These are phyloP conservation scores for Drepanosiphum platanoidis DNA, from an alignment of 2,888 invertebrate genomes.

Conservation along the genomic window DNA sequence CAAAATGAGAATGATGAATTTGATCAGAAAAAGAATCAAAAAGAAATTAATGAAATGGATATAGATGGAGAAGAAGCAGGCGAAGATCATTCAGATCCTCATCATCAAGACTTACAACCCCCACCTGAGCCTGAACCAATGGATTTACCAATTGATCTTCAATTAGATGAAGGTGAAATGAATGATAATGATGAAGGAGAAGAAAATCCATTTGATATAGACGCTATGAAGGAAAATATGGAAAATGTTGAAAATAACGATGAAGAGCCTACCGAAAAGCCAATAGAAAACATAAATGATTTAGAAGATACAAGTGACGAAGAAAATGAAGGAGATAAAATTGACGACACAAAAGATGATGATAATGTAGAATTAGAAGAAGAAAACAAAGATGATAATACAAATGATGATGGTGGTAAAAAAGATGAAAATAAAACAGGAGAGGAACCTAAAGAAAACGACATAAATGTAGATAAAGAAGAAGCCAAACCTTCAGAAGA, in stretches of 20 bases:
- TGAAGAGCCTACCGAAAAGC: conserved; percentile 67
- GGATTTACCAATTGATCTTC: conserved; percentile 87
- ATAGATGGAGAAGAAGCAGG: conserved; percentile 76
- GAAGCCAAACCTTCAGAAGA: conserved; percentile 69
- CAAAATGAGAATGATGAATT: conserved; percentile 71
- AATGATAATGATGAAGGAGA: conserved; percentile 74
- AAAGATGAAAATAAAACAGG: conserved; percentile 64
- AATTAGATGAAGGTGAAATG: conserved; percentile 78
- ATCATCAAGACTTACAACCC: conserved; percentile 79
- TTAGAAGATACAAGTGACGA: conserved; percentile 67
- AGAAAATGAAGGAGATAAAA: conserved; percentile 68
- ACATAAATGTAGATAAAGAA: conserved; percentile 66
- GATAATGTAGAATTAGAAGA: conserved; percentile 65
- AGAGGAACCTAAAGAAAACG: conserved; percentile 68
- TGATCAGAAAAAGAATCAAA: conserved; percentile 71
- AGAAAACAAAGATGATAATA: conserved; percentile 66
- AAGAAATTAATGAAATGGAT: conserved; percentile 85
- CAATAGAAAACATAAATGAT: conserved; percentile 67
- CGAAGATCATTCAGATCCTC: conserved; percentile 84
- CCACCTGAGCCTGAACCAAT: conserved; percentile 85
- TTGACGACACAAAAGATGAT: conserved; percentile 65
- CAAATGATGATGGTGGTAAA: conserved; percentile 65
- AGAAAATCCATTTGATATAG: conserved; percentile 88
- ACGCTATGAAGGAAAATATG: conserved; percentile 75
- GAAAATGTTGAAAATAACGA: conserved; percentile 66